Evolutionary conservation across 1,140 invertebrate genomes (phyloP), one percentile per base, ranked within the genome.

Genomic region (Coelopa frigida): DNA sequence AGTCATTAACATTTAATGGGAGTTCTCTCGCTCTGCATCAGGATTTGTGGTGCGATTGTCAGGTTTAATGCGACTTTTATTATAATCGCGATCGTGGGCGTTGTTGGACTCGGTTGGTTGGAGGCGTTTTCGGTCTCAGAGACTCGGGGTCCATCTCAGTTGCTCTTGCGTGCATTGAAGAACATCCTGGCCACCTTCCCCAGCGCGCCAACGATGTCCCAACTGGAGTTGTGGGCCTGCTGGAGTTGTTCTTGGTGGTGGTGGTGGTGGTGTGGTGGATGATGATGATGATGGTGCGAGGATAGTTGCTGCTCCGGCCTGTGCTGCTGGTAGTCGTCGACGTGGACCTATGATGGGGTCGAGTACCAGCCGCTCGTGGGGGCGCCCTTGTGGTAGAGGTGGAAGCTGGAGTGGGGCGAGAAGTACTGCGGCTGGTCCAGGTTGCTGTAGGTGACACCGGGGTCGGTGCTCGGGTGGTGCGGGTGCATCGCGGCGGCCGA

Each of bases 361-460:
- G 85, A 80, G 61, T 88, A 88, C 85, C 85, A 88, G 24, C 80
- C 73, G 45, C 80, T 74, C 50, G 78, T 72, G 22, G 77, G 70
- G 39, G 76, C 73, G 43, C 75, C 73, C 59, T 78, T 82, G 70
- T 93, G 89, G 67, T 93, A 93, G 5, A 93, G 73, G 70, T 93
- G 89, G 68, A 93, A 93, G 12, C 88, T 85, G 8, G 87, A 83
- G 47, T 83, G 78, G 38, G 79, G 74, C 45, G 83, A 84, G 71
- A 91, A 92, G 58, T 91, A 89, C 61, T 91, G 88, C 10, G 85
- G 80, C 67, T 90, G 86, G 57, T 88, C 84, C 52, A 80, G 57
- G 74, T 74, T 49, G 73, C 75, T 53, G 71, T 75, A 55, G 70
- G 78, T 78, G 51, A 82, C 79, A 6, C 79, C 70, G 51, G 60